Percentiles rank a stretch among this genome's conserved stretches.
Evolutionary conservation across 2,797 vertebrate genomes (phyloP).

Genomic region (Parauchenoglanis ngamensis): DNA sequence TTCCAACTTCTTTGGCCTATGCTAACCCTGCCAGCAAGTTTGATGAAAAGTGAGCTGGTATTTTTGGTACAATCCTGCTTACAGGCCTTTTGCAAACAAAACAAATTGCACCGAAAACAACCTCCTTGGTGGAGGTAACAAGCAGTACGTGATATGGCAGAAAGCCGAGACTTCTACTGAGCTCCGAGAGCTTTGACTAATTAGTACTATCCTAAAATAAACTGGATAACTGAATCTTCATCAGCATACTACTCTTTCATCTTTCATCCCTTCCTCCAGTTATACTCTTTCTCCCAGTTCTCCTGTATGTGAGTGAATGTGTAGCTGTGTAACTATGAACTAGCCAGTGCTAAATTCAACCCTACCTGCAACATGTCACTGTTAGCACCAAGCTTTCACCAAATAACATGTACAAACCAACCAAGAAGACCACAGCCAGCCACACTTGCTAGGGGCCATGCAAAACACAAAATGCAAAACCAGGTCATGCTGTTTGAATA

Average conservation of each 20-base stretch:
- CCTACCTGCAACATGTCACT: background rate
- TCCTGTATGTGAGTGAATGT: background rate
- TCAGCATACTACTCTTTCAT: background rate
- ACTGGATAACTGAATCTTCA: background rate
- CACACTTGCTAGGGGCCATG: background rate
- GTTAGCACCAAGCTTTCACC: background rate
- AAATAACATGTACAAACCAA: conserved; percentile 7
- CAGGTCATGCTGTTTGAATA: background rate
- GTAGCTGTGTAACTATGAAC: conserved; percentile 6
- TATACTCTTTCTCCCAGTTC: conserved; percentile 69
- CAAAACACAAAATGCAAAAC: conserved; percentile 26
- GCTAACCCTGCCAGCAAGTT: too few species aligned
- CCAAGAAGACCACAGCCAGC: background rate
- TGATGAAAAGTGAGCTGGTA: too few species aligned
- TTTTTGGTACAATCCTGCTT: too few species aligned
- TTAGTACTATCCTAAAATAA: background rate
- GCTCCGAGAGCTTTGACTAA: conserved; percentile 38
- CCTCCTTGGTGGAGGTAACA: background rate
- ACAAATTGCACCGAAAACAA: too few species aligned
- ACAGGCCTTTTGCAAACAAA: too few species aligned
- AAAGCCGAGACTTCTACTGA: conserved; percentile 33
- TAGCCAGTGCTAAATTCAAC: background rate
- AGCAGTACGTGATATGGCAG: background rate
- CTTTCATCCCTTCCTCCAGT: conserved; percentile 66
- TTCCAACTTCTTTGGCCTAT: too few species aligned